Percentiles rank a stretch among this genome's conserved stretches.
These are phyloP conservation scores for Luffia ferchaultella DNA, from an alignment of 2,888 invertebrate species.

Conservation along the genomic window DNA sequence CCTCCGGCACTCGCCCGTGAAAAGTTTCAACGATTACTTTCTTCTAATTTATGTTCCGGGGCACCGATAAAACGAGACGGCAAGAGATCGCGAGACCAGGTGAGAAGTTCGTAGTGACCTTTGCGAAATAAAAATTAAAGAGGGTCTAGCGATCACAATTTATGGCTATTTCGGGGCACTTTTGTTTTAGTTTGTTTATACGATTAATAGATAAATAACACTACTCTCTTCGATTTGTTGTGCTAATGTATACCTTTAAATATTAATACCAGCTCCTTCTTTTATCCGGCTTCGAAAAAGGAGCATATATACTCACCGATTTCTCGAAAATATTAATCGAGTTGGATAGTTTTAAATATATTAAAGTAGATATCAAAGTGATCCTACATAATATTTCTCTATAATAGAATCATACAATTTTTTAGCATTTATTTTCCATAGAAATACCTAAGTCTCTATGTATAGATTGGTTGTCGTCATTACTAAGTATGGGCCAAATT, in stretches of 20 bases:
- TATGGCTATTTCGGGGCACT: not conserved
- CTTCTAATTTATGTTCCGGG: conserved; percentile 54
- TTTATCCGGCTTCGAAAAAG: no score
- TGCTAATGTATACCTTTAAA: not conserved
- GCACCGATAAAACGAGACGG: conserved; percentile 48
- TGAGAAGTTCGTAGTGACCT: conserved; percentile 24
- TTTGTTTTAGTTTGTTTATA: not conserved
- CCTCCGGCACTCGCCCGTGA: conserved; percentile 32
- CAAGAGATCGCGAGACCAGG: conserved; percentile 42
- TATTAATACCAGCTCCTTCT: not conserved
- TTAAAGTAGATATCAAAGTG: no score
- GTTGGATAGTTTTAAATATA: no score
- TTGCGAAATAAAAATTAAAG: not conserved
- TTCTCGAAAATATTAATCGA: no score
- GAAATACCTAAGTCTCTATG: no score
- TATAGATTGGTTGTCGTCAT: no score
- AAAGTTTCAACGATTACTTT: conserved; percentile 62
- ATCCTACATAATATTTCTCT: no score
- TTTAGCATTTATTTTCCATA: no score
- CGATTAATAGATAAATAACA: not conserved
- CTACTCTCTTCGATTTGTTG: not conserved
- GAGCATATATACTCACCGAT: no score
- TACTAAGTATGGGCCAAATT: no score
- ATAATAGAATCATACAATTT: no score
- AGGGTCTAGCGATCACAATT: not conserved